Evolutionary conservation across 2,113 vertebrate species (phyloP).

Genomic region (Stigmatopora nigra): DNA sequence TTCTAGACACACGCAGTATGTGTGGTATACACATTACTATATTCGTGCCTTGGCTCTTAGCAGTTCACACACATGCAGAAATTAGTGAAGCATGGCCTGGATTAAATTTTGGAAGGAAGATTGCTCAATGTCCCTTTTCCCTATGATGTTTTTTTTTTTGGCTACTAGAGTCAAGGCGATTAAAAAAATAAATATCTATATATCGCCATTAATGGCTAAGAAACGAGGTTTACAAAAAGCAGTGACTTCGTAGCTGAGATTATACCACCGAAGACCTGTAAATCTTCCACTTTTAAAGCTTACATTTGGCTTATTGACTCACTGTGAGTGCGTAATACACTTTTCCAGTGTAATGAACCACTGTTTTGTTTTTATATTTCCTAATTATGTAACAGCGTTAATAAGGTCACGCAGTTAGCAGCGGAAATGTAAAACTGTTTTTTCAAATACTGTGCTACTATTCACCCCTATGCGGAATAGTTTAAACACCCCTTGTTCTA

Average conservation of each 20-base stretch:
- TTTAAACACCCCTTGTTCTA: no score
- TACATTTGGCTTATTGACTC: background rate
- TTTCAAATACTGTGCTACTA: no score
- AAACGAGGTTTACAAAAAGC: no score
- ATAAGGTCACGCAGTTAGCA: no score
- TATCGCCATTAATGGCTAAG: no score
- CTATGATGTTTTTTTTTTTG: background rate
- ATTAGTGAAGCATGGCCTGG: background rate
- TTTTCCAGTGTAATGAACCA: no score
- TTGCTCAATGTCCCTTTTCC: background rate
- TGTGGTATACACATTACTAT: slow-evolving; percentile 3
- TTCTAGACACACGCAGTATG: slow-evolving; percentile 5
- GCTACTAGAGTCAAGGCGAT: background rate
- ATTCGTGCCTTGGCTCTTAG: background rate
- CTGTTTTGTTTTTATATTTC: no score
- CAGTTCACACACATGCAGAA: slow-evolving; percentile 3
- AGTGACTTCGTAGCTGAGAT: no score
- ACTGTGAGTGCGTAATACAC: background rate
- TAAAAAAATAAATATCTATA: background rate
- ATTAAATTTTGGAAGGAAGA: background rate
- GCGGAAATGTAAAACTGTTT: no score
- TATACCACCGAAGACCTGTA: background rate
- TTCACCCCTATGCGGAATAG: no score
- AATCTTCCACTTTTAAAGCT: background rate
- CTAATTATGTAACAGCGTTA: no score